phyloP scores from a whole-genome alignment of 2,113 vertebrate species.

The Ophthalmotilapia sp. region DNA sequence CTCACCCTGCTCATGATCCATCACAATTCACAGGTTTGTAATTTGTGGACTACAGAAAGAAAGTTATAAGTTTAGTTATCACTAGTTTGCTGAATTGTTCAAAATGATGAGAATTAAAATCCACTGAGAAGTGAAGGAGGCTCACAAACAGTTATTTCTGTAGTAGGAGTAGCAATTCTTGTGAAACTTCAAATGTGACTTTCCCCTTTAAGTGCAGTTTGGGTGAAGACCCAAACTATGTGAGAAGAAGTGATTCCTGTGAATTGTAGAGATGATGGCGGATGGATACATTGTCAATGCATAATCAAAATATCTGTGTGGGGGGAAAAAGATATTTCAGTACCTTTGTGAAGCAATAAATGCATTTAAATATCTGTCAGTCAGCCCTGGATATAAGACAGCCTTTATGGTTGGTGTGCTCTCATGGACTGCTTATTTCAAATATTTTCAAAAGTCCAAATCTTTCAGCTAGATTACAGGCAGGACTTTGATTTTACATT shows the following conservation, averaged over 20 bases:
- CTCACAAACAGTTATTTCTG: background rate
- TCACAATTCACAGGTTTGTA: background rate
- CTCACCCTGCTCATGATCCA: background rate
- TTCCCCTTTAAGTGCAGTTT: background rate
- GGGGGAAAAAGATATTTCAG: accelerated
- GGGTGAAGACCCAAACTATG: background rate
- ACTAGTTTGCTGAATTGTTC: background rate
- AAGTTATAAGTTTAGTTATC: background rate
- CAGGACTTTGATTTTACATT: background rate
- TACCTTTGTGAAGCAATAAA: background rate
- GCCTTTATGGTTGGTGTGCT: background rate
- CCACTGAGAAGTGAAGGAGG: background rate
- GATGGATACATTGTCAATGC: background rate
- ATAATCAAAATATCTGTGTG: background rate
- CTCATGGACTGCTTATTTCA: background rate
- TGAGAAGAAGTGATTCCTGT: background rate
- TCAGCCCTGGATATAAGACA: background rate
- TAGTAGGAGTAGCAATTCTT: background rate
- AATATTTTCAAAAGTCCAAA: background rate
- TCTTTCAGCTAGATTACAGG: background rate
- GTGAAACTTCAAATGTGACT: background rate
- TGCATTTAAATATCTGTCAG: background rate
- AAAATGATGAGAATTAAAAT: background rate
- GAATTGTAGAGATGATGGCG: background rate
- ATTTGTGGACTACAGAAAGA: background rate